Conservation (phyloP, 2,797 vertebrate species). For the Darevskia nairensis region DNA sequence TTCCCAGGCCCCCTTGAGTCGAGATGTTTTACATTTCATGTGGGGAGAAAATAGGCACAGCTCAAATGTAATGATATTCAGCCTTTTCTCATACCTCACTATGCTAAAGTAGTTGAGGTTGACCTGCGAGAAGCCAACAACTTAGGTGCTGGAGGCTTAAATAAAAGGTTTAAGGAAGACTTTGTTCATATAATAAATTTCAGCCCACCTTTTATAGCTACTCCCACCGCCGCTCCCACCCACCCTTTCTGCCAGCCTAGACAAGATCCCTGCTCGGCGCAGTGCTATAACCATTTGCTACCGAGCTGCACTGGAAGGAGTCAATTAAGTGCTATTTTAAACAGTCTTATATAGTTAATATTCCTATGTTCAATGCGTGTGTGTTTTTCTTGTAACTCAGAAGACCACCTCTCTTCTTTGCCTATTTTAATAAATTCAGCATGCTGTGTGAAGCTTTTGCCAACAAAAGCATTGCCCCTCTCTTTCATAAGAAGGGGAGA, state of each 20-base stretch:
- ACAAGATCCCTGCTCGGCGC: constrained; percentile 4
- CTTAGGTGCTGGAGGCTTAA: constrained; percentile 29
- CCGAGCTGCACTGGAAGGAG: constrained; percentile 49
- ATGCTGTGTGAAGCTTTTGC: constrained; percentile 32
- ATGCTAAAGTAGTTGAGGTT: constrained; percentile 27
- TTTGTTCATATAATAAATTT: constrained; percentile 24
- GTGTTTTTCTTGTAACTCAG: constrained; percentile 54
- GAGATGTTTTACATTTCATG: constrained; percentile 50
- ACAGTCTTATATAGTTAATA: constrained; percentile 36
- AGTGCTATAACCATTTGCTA: constrained; percentile 24
- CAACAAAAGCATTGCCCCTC: constrained; percentile 33
- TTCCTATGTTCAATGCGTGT: constrained; percentile 39
- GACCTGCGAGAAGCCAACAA: constrained; percentile 16
- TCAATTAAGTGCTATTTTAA: constrained; percentile 31
- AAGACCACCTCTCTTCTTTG: constrained; percentile 46
- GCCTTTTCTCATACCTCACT: constrained; percentile 40
- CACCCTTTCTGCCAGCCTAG: constrained; percentile 2
- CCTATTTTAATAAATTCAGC: constrained; percentile 41
- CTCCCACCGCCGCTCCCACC: constrained; percentile 21
- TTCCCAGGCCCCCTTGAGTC: constrained; percentile 44
- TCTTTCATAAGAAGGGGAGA: not conserved
- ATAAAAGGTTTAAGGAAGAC: constrained; percentile 34
- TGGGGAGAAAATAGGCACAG: constrained; percentile 23
- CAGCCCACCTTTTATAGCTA: constrained; percentile 15
- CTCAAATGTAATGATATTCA: constrained; percentile 41